Evolutionary conservation across 2,888 invertebrate species (phyloP), one percentile per base, ranked within the genome.

Genomic region (Molanna angustata): DNA sequence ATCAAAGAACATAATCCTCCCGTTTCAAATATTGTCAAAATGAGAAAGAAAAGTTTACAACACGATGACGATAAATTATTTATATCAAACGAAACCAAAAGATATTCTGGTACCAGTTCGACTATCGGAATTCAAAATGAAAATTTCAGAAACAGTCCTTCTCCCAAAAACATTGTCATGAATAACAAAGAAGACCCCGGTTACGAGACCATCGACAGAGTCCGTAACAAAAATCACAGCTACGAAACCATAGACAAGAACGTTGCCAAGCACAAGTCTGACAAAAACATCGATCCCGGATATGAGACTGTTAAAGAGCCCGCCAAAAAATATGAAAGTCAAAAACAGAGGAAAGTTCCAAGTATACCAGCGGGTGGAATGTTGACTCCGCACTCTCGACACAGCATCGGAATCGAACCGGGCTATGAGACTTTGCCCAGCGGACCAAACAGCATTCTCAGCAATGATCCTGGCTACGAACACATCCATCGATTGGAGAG

Each of bases 381-480:
- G 14, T 17, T 55, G 11, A 49, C 42, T 40, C 53, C 48, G 11
- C 56, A 50, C 32, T 56, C 56, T 4, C 46, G 56, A 39, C 50
- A 51, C 16, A 56, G 50, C 39, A 49, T 54, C 14, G 52, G 52
- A 0, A 52, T 49, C 14, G 69, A 66, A 54, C 67, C 69, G 39
- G 62, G 63, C 2, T 64, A 64, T 52, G 64, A 64, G 59, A 64
- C 68, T 32, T 61, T 69, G 2, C 78, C 77, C 53, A 80, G 81
- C 61, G 82, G 81, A 0, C 82, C 82, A 0, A 77, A 80, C 61
- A 82, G 82, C 66, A 73, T 79, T 21, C 71, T 79, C 31, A 80
- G 79, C 65, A 80, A 79, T 58, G 87, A 88, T 69, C 84, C 86
- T 1, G 86, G 85, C 4, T 90, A 89, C 67, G 88, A 90, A 65